Evolutionary conservation across 2,797 vertebrate genomes (phyloP).

Genomic region (Microhierax caerulescens): DNA sequence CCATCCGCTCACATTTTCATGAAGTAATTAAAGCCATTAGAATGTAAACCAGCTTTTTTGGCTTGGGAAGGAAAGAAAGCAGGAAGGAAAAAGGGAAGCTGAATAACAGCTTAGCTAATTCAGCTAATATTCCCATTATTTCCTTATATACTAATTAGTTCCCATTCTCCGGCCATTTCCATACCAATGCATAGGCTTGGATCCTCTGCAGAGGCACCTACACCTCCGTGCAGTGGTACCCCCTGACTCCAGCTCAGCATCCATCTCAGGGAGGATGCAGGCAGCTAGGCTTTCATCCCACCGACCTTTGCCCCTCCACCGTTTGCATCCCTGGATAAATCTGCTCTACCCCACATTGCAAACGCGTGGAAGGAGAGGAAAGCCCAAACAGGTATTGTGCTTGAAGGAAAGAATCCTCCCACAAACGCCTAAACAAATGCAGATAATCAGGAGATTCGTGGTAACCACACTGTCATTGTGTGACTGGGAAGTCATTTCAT

Average conservation of each 20-base stretch:
- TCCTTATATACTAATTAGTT: constrained; percentile 31
- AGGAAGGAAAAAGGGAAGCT: constrained; percentile 51
- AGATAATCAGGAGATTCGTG: background rate
- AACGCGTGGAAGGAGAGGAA: background rate
- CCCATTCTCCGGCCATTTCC: constrained; percentile 24
- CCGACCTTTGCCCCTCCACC: background rate
- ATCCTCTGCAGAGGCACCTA: background rate
- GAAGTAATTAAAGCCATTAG: constrained; percentile 78
- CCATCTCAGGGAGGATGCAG: background rate
- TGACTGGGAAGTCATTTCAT: too few relatives aligned
- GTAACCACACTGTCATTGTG: background rate
- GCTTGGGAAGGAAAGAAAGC: constrained; percentile 19
- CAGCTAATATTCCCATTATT: constrained; percentile 55
- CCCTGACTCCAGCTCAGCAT: background rate
- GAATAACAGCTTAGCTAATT: constrained; percentile 43
- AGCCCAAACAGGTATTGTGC: background rate
- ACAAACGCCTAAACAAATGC: background rate
- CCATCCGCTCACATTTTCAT: constrained; percentile 69
- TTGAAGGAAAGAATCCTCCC: background rate
- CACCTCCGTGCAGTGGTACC: background rate
- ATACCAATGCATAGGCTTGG: background rate
- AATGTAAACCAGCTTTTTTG: constrained; percentile 72
- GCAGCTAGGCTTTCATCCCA: background rate
- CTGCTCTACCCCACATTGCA: rapidly evolving
- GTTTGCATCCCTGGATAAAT: background rate